Evolutionary conservation across 2,888 invertebrate genomes (phyloP).

Genomic region (Drosophila anceps): DNA sequence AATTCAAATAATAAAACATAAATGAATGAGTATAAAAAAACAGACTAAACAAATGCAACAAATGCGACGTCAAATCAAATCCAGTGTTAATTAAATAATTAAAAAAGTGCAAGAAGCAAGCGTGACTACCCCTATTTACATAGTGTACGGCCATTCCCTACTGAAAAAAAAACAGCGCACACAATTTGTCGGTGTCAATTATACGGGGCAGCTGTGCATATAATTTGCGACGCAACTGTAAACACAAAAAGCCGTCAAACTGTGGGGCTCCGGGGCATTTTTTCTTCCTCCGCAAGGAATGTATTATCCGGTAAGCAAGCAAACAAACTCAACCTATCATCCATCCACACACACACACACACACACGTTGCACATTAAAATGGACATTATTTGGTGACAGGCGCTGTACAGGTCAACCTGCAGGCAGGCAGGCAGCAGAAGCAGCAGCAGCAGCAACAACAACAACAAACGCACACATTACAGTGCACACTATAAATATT

Average conservation of each 20-base stretch:
- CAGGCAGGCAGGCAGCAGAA: too few relatives aligned
- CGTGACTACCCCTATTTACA: conserved; percentile 43
- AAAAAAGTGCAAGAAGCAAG: conserved; percentile 30
- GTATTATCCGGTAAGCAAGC: conserved; percentile 97
- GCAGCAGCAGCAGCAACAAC: too few relatives aligned
- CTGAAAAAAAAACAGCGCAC: conserved; percentile 1
- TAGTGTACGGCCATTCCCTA: too few relatives aligned
- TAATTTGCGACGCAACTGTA: conserved; percentile 72
- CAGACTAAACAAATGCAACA: conserved; percentile 40
- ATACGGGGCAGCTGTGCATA: conserved; percentile 50
- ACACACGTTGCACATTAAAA: background rate
- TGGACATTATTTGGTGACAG: conserved; percentile 14
- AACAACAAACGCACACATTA: conserved; percentile 34
- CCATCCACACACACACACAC: too few relatives aligned
- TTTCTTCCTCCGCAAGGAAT: conserved; percentile 98
- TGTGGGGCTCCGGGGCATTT: conserved; percentile 98
- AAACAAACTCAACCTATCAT: conserved; percentile 24
- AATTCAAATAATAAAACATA: conserved; percentile 22
- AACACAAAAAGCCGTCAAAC: conserved; percentile 91
- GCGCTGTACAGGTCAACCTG: conserved; percentile 14
- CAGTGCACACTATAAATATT: conserved; percentile 59
- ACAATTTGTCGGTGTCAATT: conserved; percentile 26
- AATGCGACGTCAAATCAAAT: conserved; percentile 42
- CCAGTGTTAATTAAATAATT: conserved; percentile 31
- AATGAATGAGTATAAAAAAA: conserved; percentile 26